Percentiles rank a stretch among this genome's conserved stretches.
These are phyloP conservation scores for Agrilus mali DNA, from an alignment of 2,888 invertebrate genomes.

Conservation along the genomic window DNA sequence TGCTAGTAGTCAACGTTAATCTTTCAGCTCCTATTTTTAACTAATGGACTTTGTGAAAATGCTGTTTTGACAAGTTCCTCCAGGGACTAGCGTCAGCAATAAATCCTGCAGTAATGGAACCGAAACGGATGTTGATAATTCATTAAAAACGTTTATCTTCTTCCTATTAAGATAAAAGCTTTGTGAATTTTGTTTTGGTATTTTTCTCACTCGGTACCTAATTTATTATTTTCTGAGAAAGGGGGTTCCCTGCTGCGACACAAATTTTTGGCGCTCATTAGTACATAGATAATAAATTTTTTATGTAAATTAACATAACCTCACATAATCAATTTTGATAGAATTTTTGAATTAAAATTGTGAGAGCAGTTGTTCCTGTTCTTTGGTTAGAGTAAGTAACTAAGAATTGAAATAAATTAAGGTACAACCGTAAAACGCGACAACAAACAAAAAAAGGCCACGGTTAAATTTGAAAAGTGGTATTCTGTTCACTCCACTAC, in stretches of 20 bases:
- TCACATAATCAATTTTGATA: too few species aligned
- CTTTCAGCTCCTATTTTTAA: constrained; percentile 9
- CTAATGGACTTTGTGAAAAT: constrained; percentile 11
- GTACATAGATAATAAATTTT: too few species aligned
- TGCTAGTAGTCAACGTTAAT: too few species aligned
- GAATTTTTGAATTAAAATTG: too few species aligned
- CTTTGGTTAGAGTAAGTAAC: too few species aligned
- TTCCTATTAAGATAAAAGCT: constrained; percentile 17
- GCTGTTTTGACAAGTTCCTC: constrained; percentile 20
- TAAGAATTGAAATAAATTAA: too few species aligned
- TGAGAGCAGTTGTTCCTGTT: too few species aligned
- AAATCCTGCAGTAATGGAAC: constrained; percentile 18
- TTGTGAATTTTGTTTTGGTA: constrained; percentile 9
- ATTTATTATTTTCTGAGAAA: too few species aligned
- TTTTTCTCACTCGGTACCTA: not conserved
- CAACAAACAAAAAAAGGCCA: not conserved
- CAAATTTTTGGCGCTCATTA: too few species aligned
- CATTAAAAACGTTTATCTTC: constrained; percentile 16
- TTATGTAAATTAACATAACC: too few species aligned
- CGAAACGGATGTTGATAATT: constrained; percentile 19
- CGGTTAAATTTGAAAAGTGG: not conserved
- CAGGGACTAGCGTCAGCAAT: constrained; percentile 19
- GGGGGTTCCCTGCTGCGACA: too few species aligned
- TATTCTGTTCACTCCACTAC: not conserved
- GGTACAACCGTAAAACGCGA: too few species aligned